Percentiles rank a stretch among this genome's conserved stretches.
phyloP scores from a whole-genome alignment of 2,797 vertebrate genomes.

The Hapalemur alaotrensis region DNA sequence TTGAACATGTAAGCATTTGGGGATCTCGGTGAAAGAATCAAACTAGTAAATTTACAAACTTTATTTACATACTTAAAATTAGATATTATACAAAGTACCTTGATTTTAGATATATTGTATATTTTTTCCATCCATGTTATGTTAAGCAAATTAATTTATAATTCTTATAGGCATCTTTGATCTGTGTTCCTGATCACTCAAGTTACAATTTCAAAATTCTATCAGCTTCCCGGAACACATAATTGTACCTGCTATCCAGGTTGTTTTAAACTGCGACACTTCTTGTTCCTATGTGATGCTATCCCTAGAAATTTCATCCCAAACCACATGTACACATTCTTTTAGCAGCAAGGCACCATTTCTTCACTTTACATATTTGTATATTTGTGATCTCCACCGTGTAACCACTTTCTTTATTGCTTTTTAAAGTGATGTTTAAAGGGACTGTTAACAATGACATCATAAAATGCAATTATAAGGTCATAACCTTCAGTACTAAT shows the following conservation, averaged over 20 bases:
- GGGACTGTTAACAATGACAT: not conserved
- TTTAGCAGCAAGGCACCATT: not conserved
- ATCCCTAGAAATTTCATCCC: not conserved
- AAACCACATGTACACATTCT: not conserved
- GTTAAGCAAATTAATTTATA: not conserved
- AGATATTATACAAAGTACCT: not conserved
- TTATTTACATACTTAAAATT: not conserved
- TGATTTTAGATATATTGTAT: not conserved
- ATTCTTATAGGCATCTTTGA: not conserved
- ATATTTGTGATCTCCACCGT: not conserved
- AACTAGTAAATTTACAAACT: not conserved
- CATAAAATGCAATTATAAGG: not conserved
- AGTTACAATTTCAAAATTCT: not conserved
- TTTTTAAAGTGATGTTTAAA: constrained; percentile 26
- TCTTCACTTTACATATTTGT: not conserved
- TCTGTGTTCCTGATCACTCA: not conserved
- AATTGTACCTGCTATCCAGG: not conserved
- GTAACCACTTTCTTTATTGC: not conserved
- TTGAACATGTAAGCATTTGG: not conserved
- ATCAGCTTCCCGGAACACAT: not conserved
- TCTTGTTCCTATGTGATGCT: not conserved
- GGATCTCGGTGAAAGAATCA: not conserved
- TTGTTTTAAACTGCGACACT: not conserved
- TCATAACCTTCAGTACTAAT: not conserved
- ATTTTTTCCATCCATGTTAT: not conserved